Evolutionary conservation across 2,888 invertebrate species (phyloP), one percentile per base, ranked within the genome.

Genomic region (Lottia gigantea): DNA sequence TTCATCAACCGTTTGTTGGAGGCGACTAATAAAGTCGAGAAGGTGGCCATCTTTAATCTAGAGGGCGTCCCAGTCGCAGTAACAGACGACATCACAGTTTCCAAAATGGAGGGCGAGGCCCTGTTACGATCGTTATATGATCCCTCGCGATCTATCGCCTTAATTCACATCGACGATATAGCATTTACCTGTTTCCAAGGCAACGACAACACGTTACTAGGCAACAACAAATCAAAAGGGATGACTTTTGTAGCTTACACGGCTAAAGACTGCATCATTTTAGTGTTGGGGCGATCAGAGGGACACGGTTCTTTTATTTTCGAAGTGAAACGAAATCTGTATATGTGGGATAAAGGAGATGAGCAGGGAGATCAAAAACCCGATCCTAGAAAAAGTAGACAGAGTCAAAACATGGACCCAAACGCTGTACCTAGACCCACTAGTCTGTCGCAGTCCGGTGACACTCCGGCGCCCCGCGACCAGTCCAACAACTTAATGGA

Each of bases 281-380:
- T 73, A 0, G 68, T 74, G 23, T 64, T 76, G 15, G 76, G 76
- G 12, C 19, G 46, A 8, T 68, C 76, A 2, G 47, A 40, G 40
- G 73, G 71, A 0, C 69, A 74, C 46, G 71, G 76, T 16, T 74
- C 74, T 7, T 76, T 74, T 47, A 67, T 74, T 2, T 71, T 70
- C 46, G 76, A 76, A 64, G 45, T 76, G 64, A 70, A 74, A 66
- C 46, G 71, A 25, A 67, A 71, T 46, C 46, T 76, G 47, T 55
- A 23, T 55, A 19, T 23, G 14, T 19, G n/a, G 63, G 68, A 67
- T 2, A 71, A 68, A 31, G 55, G 64, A 3, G 67, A 67, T 26
- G 68, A 69, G 7, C 55, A 62, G 6, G 55, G 14, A 12, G 31
- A 46, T 40, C 40, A 40, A 11, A 40, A 40, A 40, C 40, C 40